A percentile compares a stretch with the other conserved stretches of the same genome.
These are phyloP conservation scores for Drosophila mauritiana DNA, from an alignment of 1,140 invertebrate genomes.

Conservation along the genomic window DNA sequence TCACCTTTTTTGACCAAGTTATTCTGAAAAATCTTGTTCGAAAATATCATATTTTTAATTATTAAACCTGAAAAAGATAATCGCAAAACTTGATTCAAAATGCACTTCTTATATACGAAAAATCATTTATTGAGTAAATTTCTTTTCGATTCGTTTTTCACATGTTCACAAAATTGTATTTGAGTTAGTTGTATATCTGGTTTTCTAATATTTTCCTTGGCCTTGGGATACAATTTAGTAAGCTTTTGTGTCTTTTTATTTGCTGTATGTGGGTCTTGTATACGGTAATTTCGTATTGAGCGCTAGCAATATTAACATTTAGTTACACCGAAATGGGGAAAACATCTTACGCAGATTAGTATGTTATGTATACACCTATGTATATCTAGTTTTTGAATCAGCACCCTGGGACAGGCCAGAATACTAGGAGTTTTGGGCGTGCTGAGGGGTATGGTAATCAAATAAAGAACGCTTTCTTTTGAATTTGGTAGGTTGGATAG, in stretches of 20 bases:
- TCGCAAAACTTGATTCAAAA: neutral
- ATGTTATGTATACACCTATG: constrained; percentile 35
- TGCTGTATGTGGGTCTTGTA: constrained; percentile 28
- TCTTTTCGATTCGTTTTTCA: constrained; percentile 73
- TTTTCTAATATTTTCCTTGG: constrained; percentile 55
- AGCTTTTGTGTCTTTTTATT: constrained; percentile 30
- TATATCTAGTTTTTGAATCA: constrained; percentile 27
- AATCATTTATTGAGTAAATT: constrained; percentile 82
- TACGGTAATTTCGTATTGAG: constrained; percentile 48
- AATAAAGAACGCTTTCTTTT: constrained; percentile 8
- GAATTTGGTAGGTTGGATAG: neutral
- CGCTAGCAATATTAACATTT: constrained; percentile 67
- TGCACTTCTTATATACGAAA: constrained; percentile 60
- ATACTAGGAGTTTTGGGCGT: constrained; percentile 9
- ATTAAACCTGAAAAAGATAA: neutral
- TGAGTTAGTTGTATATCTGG: constrained; percentile 50
- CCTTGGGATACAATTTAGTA: constrained; percentile 49
- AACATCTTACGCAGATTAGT: constrained; percentile 57
- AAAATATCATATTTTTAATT: too few species aligned
- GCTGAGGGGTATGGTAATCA: constrained; percentile 1
- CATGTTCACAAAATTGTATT: constrained; percentile 76
- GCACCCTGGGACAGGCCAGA: constrained; percentile 1
- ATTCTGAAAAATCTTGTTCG: too few species aligned
- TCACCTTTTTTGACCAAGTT: too few species aligned
- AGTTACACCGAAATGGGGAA: constrained; percentile 69